Percentiles rank a stretch among this genome's conserved stretches.
These are phyloP conservation scores for Amia ocellicauda DNA, from an alignment of 2,113 vertebrate species.

Conservation along the genomic window DNA sequence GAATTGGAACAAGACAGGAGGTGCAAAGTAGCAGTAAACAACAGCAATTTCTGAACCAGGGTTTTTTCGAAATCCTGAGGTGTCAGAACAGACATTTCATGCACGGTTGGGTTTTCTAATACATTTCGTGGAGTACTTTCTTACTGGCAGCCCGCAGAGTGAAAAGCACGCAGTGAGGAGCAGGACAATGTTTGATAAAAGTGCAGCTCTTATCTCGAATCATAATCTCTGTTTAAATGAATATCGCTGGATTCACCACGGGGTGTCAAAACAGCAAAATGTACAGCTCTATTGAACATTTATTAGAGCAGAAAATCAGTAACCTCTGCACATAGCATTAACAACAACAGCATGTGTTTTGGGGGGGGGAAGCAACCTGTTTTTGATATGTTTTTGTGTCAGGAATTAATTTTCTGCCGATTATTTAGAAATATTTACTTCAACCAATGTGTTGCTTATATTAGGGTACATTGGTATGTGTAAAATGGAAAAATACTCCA, in stretches of 20 bases:
- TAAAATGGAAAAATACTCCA: neutral
- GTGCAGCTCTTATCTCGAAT: slow-evolving; percentile 2
- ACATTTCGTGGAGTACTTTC: slow-evolving; percentile 34
- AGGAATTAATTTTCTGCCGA: neutral
- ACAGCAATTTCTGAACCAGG: neutral
- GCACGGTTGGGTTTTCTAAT: slow-evolving; percentile 45
- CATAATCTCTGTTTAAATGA: slow-evolving; percentile 23
- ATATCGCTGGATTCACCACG: neutral
- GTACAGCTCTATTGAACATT: slow-evolving; percentile 13
- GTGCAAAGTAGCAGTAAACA: neutral
- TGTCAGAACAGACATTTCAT: slow-evolving; percentile 33
- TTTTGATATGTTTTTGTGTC: slow-evolving; percentile 9
- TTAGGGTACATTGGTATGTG: neutral
- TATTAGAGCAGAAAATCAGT: slow-evolving; percentile 7
- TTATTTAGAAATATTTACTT: too few relatives aligned
- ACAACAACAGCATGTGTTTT: slow-evolving; percentile 16
- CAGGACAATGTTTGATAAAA: slow-evolving; percentile 5
- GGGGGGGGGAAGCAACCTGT: neutral
- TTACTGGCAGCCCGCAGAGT: neutral
- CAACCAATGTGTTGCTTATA: neutral
- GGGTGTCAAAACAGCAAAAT: slow-evolving; percentile 3
- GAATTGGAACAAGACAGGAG: neutral
- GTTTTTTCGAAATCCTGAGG: neutral
- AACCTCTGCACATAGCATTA: slow-evolving; percentile 20
- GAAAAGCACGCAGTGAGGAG: slow-evolving; percentile 13